A percentile compares a stretch with the other conserved stretches of the same genome.
phyloP scores from a whole-genome alignment of 2,113 vertebrate genomes.

The Phyllostomus hastatus region DNA sequence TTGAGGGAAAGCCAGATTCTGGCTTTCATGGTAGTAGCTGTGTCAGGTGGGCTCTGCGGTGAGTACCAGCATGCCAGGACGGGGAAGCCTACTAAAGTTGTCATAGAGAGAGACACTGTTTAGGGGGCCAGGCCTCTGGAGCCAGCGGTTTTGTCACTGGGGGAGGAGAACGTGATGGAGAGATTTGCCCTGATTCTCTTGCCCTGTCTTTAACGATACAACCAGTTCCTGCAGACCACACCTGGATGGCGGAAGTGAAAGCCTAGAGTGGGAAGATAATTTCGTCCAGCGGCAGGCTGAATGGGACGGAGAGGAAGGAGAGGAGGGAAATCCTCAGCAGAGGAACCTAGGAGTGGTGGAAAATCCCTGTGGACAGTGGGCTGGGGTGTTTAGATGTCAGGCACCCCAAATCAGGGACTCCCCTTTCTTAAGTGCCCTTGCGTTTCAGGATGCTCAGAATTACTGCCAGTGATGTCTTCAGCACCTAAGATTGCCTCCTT shows the following conservation, averaged over 20 bases:
- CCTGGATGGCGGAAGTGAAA: neutral
- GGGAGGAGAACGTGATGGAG: neutral
- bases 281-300: neutral
- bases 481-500: neutral
- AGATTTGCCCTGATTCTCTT: neutral
- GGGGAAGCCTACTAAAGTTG: neutral
- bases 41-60: neutral
- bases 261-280: neutral
- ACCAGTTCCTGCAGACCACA: neutral
- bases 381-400: neutral
- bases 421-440: neutral
- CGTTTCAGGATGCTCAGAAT: neutral
- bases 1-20: neutral
- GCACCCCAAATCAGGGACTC: neutral
- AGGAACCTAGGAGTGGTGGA: neutral
- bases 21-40: neutral
- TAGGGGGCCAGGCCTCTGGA: neutral
- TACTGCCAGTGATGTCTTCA: neutral
- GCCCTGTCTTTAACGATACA: neutral
- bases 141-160: neutral
- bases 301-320: neutral
- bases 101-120: neutral
- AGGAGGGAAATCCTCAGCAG: neutral
- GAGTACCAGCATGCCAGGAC: neutral
- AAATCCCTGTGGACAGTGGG: neutral